Conservation (phyloP, 1,140 invertebrate genomes). For the Eupristina koningsbergeri region DNA sequence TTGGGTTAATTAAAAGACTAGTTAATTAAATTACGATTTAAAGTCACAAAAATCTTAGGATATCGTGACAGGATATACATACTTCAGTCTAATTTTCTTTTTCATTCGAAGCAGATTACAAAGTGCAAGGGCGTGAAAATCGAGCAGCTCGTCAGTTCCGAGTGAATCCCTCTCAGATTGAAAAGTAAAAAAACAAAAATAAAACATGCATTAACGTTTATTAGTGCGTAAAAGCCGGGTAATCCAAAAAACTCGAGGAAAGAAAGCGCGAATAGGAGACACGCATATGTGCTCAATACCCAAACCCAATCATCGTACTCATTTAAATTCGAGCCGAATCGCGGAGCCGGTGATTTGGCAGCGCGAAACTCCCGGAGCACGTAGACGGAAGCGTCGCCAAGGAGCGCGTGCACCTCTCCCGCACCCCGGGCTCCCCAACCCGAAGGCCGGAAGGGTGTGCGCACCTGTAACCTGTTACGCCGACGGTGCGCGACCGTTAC, state of each 20-base stretch:
- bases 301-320: background rate
- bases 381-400: background rate
- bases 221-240: background rate
- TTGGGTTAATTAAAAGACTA: background rate
- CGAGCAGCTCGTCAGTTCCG: background rate
- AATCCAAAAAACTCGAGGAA: background rate
- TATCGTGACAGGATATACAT: background rate
- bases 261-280: background rate
- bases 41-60: background rate
- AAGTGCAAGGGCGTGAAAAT: background rate
- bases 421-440: background rate
- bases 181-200: background rate
- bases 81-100: background rate
- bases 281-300: background rate
- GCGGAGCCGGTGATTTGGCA: background rate
- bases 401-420: background rate
- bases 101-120: no score
- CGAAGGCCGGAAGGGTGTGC: background rate
- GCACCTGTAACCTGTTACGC: constrained; percentile 19
- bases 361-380: background rate
- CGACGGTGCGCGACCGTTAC: constrained; percentile 12
- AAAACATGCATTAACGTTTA: background rate
- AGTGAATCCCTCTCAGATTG: background rate
- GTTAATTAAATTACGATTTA: background rate
- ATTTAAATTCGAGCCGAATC: background rate